Evolutionary conservation across 2,888 invertebrate genomes (phyloP).

Genomic region (Caenorhabditis angaria): DNA sequence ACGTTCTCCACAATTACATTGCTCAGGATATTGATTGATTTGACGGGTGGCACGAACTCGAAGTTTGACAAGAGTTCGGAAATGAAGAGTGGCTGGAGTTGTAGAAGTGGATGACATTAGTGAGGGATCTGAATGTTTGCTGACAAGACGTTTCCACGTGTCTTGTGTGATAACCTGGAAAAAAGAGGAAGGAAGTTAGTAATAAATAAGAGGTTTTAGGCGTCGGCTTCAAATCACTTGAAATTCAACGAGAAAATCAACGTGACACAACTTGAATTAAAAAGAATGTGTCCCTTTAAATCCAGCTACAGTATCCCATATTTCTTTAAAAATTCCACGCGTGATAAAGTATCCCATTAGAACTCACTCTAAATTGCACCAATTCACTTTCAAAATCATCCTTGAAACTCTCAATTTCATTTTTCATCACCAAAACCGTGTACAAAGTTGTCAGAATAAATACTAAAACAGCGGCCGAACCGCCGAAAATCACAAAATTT

Average conservation of each 20-base stretch:
- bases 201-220: too few species aligned
- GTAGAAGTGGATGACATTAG: constrained; percentile 5
- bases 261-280: too few species aligned
- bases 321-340: too few species aligned
- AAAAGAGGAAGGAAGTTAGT: too few species aligned
- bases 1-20: constrained; percentile 59
- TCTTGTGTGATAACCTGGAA: constrained; percentile 51
- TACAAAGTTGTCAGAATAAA: constrained; percentile 2
- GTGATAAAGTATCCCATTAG: too few species aligned
- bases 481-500: background rate
- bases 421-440: constrained; percentile 44
- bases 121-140: constrained; percentile 48
- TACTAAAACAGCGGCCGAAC: background rate
- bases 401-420: constrained; percentile 49
- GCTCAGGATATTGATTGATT: constrained; percentile 37
- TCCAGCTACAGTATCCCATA: too few species aligned
- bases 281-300: too few species aligned
- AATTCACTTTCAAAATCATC: constrained; percentile 49
- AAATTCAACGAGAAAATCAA: too few species aligned
- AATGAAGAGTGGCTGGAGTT: constrained; percentile 44
- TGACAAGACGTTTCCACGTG: constrained; percentile 54
- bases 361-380: constrained; percentile 47
- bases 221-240: too few species aligned
- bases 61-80: constrained; percentile 43
- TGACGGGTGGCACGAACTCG: constrained; percentile 51